Evolutionary conservation across 2,888 invertebrate species (phyloP).

Genomic region (Amiota communis): DNA sequence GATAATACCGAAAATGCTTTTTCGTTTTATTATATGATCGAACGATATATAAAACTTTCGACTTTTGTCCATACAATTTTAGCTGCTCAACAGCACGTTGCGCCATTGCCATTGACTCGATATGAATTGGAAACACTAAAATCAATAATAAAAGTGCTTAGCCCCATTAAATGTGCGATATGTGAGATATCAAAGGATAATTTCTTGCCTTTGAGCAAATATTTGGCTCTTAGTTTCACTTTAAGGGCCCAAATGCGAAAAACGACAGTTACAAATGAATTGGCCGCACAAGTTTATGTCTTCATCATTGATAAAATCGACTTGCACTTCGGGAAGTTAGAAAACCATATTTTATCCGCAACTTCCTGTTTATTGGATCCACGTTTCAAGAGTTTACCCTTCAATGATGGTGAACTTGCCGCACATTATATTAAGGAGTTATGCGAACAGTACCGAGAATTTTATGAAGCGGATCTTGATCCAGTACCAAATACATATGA

Average conservation of each 20-base stretch:
- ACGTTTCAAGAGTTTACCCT: slow-evolving; percentile 18
- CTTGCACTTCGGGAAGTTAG: not conserved
- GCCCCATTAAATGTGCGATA: not conserved
- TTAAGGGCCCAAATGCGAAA: not conserved
- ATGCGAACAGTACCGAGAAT: not conserved
- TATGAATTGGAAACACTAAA: not conserved
- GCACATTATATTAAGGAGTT: not conserved
- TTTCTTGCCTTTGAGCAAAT: slow-evolving; percentile 7
- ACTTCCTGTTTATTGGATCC: slow-evolving; percentile 13
- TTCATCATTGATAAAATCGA: not conserved
- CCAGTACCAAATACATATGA: not conserved
- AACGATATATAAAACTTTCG: slow-evolving; percentile 10
- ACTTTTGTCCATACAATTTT: not conserved
- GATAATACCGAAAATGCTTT: slow-evolving; percentile 5
- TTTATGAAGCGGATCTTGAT: not conserved
- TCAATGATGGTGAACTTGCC: not conserved
- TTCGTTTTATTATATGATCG: slow-evolving; percentile 16
- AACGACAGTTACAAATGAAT: not conserved
- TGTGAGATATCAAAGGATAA: not conserved
- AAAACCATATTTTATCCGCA: not conserved
- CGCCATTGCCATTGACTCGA: not conserved
- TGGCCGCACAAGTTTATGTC: not conserved
- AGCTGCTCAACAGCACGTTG: not conserved
- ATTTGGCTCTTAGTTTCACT: not conserved
- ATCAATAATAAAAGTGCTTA: not conserved